phyloP scores from a whole-genome alignment of 2,888 invertebrate genomes.

The Neelides folsomi region DNA sequence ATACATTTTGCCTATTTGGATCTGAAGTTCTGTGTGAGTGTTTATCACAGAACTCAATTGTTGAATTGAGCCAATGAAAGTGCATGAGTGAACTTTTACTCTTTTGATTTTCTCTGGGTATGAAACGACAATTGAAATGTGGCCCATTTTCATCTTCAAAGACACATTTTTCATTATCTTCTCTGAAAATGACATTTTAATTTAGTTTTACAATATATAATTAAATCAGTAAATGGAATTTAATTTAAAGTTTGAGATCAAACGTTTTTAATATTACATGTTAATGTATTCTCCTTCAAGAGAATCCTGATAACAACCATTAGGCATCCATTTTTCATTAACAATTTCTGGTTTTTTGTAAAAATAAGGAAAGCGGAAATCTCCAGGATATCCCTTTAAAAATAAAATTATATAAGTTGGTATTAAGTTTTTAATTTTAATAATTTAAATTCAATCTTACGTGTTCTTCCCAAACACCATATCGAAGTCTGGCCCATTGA shows the following conservation, averaged over 20 bases:
- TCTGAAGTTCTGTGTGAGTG: constrained; percentile 48
- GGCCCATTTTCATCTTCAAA: neutral
- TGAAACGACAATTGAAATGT: constrained; percentile 12
- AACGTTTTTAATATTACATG: too few relatives aligned
- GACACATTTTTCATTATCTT: neutral
- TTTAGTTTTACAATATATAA: too few relatives aligned
- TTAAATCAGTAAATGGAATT: too few relatives aligned
- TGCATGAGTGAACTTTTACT: constrained; percentile 14
- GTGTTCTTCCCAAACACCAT: constrained; percentile 25
- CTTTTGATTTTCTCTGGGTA: constrained; percentile 5
- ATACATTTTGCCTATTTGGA: constrained; percentile 51
- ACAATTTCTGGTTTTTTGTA: constrained; percentile 6
- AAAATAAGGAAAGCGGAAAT: constrained; percentile 21
- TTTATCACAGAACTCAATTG: constrained; percentile 45
- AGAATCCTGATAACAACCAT: too few relatives aligned
- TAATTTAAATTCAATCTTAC: constrained; percentile 3
- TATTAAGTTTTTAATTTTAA: neutral
- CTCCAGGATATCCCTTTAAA: constrained; percentile 7
- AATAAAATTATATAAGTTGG: too few relatives aligned
- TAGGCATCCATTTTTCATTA: neutral
- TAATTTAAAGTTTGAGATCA: too few relatives aligned
- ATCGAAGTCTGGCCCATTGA: constrained; percentile 23
- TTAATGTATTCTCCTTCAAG: too few relatives aligned
- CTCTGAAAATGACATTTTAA: neutral
- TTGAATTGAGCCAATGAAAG: constrained; percentile 23